phyloP scores from a whole-genome alignment of 2,888 invertebrate species.

The Trichopria drosophilae region DNA sequence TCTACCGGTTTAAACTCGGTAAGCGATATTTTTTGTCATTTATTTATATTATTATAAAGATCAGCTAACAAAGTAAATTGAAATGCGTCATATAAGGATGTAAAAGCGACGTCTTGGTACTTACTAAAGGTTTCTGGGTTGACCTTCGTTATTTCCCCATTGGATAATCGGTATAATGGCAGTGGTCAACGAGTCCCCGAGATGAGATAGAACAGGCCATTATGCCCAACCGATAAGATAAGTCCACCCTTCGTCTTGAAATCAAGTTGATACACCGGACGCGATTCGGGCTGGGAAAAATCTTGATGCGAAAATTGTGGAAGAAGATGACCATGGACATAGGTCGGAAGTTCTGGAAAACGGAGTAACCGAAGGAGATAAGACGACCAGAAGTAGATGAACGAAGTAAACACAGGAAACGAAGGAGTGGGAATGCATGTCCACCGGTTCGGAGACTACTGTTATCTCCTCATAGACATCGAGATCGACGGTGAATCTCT shows the following conservation, averaged over 20 bases:
- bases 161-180: constrained; percentile 50
- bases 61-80: too few relatives aligned
- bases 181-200: constrained; percentile 52
- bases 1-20: too few relatives aligned
- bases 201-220: constrained; percentile 57
- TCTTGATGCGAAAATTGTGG: constrained; percentile 49
- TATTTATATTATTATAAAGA: too few relatives aligned
- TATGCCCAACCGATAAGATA: constrained; percentile 54
- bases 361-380: constrained; percentile 23
- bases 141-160: constrained; percentile 45
- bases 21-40: too few relatives aligned
- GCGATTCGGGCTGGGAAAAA: constrained; percentile 56
- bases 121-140: constrained; percentile 34
- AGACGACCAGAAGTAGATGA: constrained; percentile 19
- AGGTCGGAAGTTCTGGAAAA: too few relatives aligned
- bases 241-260: constrained; percentile 47
- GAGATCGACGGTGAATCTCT: constrained; percentile 53
- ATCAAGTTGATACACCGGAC: constrained; percentile 53
- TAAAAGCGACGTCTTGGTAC: too few relatives aligned
- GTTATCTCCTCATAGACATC: constrained; percentile 56
- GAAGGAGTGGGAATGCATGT: constrained; percentile 32
- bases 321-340: constrained; percentile 23
- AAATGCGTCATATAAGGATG: too few relatives aligned
- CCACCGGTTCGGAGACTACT: constrained; percentile 44
- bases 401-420: constrained; percentile 25